Evolutionary conservation across 2,888 invertebrate genomes (phyloP).

Genomic region (Dolomedes plantarius): DNA sequence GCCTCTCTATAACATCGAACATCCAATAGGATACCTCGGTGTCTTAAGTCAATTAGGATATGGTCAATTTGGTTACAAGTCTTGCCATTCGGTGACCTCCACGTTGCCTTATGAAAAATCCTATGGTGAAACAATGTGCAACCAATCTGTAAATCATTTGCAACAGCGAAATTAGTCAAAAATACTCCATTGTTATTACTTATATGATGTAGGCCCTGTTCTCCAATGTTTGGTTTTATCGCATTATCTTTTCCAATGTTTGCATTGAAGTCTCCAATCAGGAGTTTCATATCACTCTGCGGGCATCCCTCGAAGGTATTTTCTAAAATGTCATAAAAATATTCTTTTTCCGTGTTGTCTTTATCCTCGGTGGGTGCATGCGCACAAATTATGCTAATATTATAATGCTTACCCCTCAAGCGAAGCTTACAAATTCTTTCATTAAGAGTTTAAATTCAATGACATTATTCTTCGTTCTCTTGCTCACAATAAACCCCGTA

Average conservation of each 20-base stretch:
- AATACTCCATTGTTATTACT: neutral
- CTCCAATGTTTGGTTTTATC: neutral
- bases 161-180: neutral
- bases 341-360: too few species aligned
- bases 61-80: conserved; percentile 1
- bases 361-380: neutral
- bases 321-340: neutral
- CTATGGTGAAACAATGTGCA: neutral
- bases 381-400: too few species aligned
- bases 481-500: neutral
- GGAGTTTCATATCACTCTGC: neutral
- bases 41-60: neutral
- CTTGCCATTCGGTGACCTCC: neutral
- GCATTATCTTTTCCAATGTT: neutral
- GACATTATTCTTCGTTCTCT: too few species aligned
- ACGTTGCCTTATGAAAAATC: neutral
- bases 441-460: too few species aligned
- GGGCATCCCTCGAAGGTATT: neutral
- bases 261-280: neutral
- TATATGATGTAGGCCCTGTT: neutral
- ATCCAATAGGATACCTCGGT: neutral
- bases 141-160: neutral
- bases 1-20: neutral
- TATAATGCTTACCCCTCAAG: too few species aligned
- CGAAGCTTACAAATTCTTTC: too few species aligned